A percentile compares a stretch with the other conserved stretches of the same genome.
phyloP scores from a whole-genome alignment of 2,797 vertebrate species.

The Glossophaga mutica region DNA sequence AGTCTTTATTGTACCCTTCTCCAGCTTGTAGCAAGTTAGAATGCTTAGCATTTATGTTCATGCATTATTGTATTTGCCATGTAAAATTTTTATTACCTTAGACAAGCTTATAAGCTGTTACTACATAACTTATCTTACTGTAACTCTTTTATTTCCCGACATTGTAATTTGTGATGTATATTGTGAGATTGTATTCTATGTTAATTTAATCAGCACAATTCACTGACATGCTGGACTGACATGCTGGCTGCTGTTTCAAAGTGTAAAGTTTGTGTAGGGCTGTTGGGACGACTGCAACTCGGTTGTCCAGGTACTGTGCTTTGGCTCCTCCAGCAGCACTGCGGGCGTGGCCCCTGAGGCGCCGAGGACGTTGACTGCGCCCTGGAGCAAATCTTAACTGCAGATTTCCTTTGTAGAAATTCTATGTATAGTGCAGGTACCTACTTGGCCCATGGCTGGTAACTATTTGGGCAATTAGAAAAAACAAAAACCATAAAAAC shows the following conservation, averaged over 20 bases:
- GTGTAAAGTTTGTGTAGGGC: conserved; percentile 90
- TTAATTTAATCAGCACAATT: conserved; percentile 99
- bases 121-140: conserved; percentile 94
- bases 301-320: conserved; percentile 95
- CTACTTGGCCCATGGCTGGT: conserved; percentile 91
- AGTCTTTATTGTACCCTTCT: conserved; percentile 77
- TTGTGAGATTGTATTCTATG: conserved; percentile 98
- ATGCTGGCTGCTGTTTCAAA: conserved; percentile 99
- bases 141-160: conserved; percentile 90
- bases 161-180: conserved; percentile 97
- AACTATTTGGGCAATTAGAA: conserved; percentile 95
- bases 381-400: conserved; percentile 89
- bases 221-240: conserved; percentile 99
- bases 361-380: conserved; percentile 85
- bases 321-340: conserved; percentile 93
- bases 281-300: conserved; percentile 88
- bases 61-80: conserved; percentile 90
- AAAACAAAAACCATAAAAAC: conserved; percentile 87
- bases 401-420: conserved; percentile 91
- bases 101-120: conserved; percentile 93
- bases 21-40: conserved; percentile 88
- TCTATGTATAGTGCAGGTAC: conserved; percentile 93
- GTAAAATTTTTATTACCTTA: conserved; percentile 90
- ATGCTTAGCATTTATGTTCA: conserved; percentile 87
- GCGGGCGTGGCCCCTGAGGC: conserved; percentile 87